phyloP scores from a whole-genome alignment of 2,888 invertebrate species.

The Sicus ferrugineus region DNA sequence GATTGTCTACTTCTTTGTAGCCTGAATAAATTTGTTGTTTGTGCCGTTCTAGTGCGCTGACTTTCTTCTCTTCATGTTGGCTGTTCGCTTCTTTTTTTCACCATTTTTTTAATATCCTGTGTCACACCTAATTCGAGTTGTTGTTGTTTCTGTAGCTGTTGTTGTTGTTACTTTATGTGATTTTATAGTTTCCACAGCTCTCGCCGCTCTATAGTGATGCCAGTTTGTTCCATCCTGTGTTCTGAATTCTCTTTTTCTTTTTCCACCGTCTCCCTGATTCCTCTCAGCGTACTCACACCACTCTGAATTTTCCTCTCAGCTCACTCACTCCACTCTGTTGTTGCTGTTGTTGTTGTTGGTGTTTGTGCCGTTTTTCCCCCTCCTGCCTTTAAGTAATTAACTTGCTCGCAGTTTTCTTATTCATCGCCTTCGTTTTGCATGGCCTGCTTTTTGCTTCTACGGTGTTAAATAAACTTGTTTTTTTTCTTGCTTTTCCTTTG shows the following conservation, averaged over 20 bases:
- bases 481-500: not conserved
- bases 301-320: not conserved
- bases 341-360: not conserved
- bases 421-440: conserved; percentile 1
- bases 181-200: not conserved
- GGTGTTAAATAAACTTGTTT: not conserved
- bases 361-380: not conserved
- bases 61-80: not conserved
- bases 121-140: not conserved
- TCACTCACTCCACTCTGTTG: not conserved
- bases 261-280: not conserved
- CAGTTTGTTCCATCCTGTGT: not conserved
- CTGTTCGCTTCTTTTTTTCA: not conserved
- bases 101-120: not conserved
- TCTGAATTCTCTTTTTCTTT: not conserved
- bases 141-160: not conserved
- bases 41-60: not conserved
- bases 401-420: conserved; percentile 5
- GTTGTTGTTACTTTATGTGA: not conserved
- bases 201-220: not conserved
- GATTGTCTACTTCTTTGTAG: not conserved
- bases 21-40: not conserved
- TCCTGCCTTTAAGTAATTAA: conserved; percentile 26
- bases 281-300: not conserved
- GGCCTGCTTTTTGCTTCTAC: not conserved